Evolutionary conservation across 2,113 vertebrate species (phyloP).

Genomic region (Cervus canadensis): DNA sequence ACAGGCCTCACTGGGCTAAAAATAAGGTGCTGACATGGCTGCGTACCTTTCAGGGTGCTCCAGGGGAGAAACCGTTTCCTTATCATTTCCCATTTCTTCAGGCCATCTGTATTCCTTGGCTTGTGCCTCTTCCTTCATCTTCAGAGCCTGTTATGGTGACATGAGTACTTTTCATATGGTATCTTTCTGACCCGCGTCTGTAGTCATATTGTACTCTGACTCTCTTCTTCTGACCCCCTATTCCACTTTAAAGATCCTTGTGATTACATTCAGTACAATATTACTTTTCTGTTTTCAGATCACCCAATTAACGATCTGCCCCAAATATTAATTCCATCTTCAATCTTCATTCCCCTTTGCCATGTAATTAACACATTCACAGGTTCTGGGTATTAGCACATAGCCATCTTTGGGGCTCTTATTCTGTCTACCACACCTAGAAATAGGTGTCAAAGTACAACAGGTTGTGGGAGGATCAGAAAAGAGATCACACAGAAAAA

Average conservation of each 20-base stretch:
- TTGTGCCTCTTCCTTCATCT: background rate
- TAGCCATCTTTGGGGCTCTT: background rate
- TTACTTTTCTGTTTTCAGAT: background rate
- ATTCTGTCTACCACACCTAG: background rate
- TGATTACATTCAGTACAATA: background rate
- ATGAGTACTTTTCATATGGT: background rate
- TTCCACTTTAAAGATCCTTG: background rate
- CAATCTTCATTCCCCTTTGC: background rate
- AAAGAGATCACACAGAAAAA: background rate
- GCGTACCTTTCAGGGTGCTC: background rate
- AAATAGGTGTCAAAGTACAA: background rate
- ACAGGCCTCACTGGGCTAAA: background rate
- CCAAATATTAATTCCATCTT: background rate
- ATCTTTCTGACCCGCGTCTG: background rate
- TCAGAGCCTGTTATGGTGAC: background rate
- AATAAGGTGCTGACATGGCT: background rate
- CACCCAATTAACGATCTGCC: background rate
- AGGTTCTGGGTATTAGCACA: background rate
- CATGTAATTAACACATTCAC: background rate
- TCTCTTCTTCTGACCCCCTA: background rate
- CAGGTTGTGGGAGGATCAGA: background rate
- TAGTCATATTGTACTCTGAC: background rate
- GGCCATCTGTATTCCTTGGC: background rate
- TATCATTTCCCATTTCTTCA: background rate
- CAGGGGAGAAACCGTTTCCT: background rate